A percentile compares a stretch with the other conserved stretches of the same genome.
phyloP scores from a whole-genome alignment of 2,888 invertebrate species.

The Drosophila dives region DNA sequence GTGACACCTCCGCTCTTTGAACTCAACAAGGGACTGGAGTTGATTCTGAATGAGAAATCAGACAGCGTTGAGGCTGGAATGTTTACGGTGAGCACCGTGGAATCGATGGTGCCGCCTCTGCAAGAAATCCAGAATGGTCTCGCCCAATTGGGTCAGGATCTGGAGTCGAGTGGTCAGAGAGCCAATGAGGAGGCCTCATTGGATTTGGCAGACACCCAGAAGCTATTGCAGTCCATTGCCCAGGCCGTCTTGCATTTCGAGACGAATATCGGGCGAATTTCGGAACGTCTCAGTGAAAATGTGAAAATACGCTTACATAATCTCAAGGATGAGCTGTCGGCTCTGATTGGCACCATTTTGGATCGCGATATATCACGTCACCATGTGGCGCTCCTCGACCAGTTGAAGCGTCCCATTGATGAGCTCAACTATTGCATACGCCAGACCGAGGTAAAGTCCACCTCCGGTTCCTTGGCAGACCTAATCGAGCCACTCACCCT shows the following conservation, averaged over 20 bases:
- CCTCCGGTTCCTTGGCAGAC: conserved; percentile 83
- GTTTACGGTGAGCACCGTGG: conserved; percentile 85
- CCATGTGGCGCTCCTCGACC: conserved; percentile 85
- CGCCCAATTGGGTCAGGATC: conserved; percentile 85
- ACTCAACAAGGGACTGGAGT: conserved; percentile 87
- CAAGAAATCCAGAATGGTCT: conserved; percentile 87
- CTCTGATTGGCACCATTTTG: conserved; percentile 87
- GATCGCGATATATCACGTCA: conserved; percentile 84
- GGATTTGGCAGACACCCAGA: conserved; percentile 84
- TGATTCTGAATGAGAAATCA: conserved; percentile 83
- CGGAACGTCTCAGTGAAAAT: conserved; percentile 71
- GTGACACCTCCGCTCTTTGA: conserved; percentile 88
- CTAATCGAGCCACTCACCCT: conserved; percentile 83
- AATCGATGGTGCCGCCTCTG: conserved; percentile 86
- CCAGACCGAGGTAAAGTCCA: conserved; percentile 84
- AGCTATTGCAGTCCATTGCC: conserved; percentile 84
- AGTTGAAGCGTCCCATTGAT: conserved; percentile 86
- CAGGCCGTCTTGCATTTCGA: conserved; percentile 84
- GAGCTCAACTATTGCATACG: conserved; percentile 85
- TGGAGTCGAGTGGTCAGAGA: conserved; percentile 82
- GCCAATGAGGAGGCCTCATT: conserved; percentile 77
- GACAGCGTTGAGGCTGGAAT: conserved; percentile 79
- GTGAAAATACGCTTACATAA: conserved; percentile 80
- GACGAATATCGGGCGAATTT: conserved; percentile 83
- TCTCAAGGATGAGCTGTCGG: conserved; percentile 86